Evolutionary conservation across 2,888 invertebrate genomes (phyloP).

Genomic region (Cheilosia vernalis): DNA sequence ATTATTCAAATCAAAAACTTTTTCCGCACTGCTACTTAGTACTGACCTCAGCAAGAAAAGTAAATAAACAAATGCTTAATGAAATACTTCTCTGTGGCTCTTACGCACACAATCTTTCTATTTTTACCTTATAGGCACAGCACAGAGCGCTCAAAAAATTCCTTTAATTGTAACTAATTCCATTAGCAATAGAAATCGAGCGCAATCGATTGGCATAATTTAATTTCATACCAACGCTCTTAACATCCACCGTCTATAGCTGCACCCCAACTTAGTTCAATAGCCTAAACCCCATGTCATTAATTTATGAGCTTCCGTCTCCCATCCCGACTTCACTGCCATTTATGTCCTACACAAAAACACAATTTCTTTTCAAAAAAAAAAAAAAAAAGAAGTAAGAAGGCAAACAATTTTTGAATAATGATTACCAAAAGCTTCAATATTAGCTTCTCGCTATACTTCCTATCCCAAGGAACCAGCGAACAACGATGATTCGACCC

Average conservation of each 20-base stretch:
- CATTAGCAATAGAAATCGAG: slow-evolving; percentile 68
- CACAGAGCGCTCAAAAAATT: neutral
- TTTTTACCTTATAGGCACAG: too few species aligned
- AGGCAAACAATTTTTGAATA: slow-evolving; percentile 73
- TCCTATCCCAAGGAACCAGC: slow-evolving; percentile 10
- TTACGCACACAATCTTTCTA: too few species aligned
- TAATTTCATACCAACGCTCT: slow-evolving; percentile 56
- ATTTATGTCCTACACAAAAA: slow-evolving; percentile 22
- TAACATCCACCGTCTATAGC: slow-evolving; percentile 6
- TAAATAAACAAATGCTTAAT: too few species aligned
- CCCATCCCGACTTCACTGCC: slow-evolving; percentile 4
- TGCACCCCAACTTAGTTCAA: slow-evolving; percentile 17
- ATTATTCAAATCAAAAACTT: too few species aligned
- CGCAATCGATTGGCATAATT: slow-evolving; percentile 73
- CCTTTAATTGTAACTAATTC: slow-evolving; percentile 35
- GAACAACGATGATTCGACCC: slow-evolving; percentile 57
- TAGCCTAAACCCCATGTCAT: slow-evolving; percentile 52
- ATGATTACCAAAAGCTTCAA: slow-evolving; percentile 64
- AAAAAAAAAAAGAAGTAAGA: slow-evolving; percentile 5
- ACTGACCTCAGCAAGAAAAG: too few species aligned
- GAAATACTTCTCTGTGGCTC: too few species aligned
- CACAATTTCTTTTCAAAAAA: slow-evolving; percentile 35
- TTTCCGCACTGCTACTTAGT: too few species aligned
- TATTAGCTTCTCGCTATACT: slow-evolving; percentile 51
- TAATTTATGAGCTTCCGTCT: slow-evolving; percentile 68